phyloP scores from a whole-genome alignment of 2,113 vertebrate species.

The Rhizomys pruinosus region DNA sequence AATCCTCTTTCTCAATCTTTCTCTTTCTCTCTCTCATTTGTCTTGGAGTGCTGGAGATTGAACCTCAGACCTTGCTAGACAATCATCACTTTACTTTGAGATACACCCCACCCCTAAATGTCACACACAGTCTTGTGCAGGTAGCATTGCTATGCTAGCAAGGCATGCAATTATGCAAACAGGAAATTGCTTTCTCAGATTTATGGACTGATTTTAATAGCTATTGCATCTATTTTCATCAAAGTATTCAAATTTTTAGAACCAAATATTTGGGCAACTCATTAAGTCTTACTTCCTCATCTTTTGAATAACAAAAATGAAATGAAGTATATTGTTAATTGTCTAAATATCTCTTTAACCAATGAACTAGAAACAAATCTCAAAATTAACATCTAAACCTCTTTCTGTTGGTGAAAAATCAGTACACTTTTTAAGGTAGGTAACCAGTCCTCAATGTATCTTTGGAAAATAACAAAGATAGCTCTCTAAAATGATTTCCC shows the following conservation, averaged over 20 bases:
- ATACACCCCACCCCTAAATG: neutral
- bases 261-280: neutral
- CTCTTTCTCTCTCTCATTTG: neutral
- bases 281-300: constrained; percentile 1
- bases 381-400: neutral
- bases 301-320: constrained; percentile 37
- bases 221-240: neutral
- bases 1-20: neutral
- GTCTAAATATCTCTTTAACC: neutral
- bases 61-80: neutral
- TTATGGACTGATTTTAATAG: neutral
- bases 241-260: too few species aligned
- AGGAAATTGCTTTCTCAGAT: neutral
- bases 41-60: neutral
- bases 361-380: constrained; percentile 40
- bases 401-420: neutral
- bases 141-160: neutral
- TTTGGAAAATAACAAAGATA: neutral
- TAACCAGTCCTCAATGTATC: constrained; percentile 10
- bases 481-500: constrained; percentile 54
- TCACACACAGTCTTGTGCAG: neutral
- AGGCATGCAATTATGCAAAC: neutral
- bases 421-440: neutral
- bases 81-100: neutral
- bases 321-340: neutral